Base-by-base conservation (phyloP, 2,888 invertebrate species). In the Smittia aterrima region DNA sequence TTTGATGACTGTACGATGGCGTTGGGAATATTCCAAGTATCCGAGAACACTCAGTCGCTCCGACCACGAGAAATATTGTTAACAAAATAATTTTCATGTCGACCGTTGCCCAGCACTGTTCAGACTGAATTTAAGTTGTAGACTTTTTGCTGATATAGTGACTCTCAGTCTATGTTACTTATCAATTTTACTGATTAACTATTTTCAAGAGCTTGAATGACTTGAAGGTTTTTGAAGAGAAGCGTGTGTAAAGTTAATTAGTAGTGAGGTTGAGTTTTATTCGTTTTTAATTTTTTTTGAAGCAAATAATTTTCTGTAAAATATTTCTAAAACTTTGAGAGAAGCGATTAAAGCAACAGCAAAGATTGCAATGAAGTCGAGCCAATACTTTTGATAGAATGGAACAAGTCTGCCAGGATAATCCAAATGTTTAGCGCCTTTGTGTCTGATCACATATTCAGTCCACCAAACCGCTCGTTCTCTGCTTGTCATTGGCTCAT, bases 11-110 rank as follows among this genome's bases (percentile, higher is more conserved):
- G 1, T 78, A 79, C 47, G 80, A 79, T 67, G 79, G 78, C n/a
- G 81, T 80, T 58, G 81, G 81, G 66, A 82, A 82, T 0, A 83
- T 75, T 0, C 82, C 80, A 74, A 82, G 76, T 40, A 82, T 80
- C 75, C 47, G 47, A 6, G 47, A 2, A 47, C 47, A 2, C 11
- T 47, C 47, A 2, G 47, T 47, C 16, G n/a, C 47, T 2, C 11
- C 47, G 2, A 16, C 7, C 2, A 11, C 2, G 3, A 47, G 47
- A 13, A 32, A 32, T 6, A 32, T 9, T 9, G 9, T 3, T 9
- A 32, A 32, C 32, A 9, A 32, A 32, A 32, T 32, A 6, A 9
- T 32, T 32, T 32, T 32, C 32, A 32, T 32, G 32, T 32, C 32
- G 32, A 32, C 3, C 32, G 32, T 6, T 32, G 9, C 3, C n/a